Conservation (phyloP, 1,140 invertebrate species). For the Notospermus geniculatus region DNA sequence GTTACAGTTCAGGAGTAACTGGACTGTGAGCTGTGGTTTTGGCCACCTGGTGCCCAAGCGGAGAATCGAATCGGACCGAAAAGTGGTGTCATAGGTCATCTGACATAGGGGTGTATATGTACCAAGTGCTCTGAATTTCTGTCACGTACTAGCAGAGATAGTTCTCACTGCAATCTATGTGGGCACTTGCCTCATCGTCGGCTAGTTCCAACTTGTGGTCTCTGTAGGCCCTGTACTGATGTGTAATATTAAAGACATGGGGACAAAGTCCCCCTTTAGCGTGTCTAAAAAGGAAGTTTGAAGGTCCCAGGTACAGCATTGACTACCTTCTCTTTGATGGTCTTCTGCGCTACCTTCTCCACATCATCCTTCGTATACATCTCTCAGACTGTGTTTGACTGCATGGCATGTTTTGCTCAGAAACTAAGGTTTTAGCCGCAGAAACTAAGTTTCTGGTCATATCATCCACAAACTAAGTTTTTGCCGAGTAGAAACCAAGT, state of each 20-base stretch:
- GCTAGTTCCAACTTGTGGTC: background rate
- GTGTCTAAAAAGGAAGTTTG: slow-evolving; percentile 2
- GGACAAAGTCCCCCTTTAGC: background rate
- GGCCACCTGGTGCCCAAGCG: too few relatives aligned
- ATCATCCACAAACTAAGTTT: too few relatives aligned
- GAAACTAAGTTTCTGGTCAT: too few relatives aligned
- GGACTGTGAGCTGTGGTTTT: too few relatives aligned
- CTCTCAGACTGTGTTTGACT: background rate
- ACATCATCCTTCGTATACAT: background rate
- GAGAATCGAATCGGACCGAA: too few relatives aligned
- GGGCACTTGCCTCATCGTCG: slow-evolving; percentile 9
- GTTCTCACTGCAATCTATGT: slow-evolving; percentile 27
- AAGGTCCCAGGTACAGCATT: background rate
- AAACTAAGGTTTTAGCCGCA: too few relatives aligned
- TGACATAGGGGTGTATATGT: slow-evolving; percentile 22
- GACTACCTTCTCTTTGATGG: background rate
- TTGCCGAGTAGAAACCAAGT: too few relatives aligned
- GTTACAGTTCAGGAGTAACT: too few relatives aligned
- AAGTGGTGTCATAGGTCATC: background rate
- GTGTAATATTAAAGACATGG: slow-evolving; percentile 17
- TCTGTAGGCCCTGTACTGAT: slow-evolving; percentile 13
- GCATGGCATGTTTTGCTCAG: too few relatives aligned
- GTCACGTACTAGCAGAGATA: slow-evolving; percentile 18
- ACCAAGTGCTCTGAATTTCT: slow-evolving; percentile 25
- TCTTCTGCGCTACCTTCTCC: background rate